Percentiles rank a stretch among this genome's conserved stretches.
Evolutionary conservation across 2,888 invertebrate genomes (phyloP).

Genomic region (Cerastis leucographa): DNA sequence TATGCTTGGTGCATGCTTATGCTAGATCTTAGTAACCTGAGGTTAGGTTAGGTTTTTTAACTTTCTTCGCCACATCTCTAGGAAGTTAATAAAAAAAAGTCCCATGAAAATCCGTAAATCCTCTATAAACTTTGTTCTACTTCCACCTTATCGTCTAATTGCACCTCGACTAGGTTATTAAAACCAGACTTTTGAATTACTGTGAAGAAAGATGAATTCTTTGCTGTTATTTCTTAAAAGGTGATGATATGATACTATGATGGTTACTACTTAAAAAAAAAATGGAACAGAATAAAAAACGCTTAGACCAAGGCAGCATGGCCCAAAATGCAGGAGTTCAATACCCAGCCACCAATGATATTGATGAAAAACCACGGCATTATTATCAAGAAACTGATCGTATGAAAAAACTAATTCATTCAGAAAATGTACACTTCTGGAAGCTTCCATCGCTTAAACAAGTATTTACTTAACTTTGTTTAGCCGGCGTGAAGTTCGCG

Average conservation of each 20-base stretch:
- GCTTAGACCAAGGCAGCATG: not conserved
- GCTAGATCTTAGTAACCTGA: conserved; percentile 2
- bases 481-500: conserved; percentile 32
- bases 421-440: conserved; percentile 7
- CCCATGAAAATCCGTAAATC: too few relatives aligned
- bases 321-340: not conserved
- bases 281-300: not conserved
- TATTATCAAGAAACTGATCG: not conserved
- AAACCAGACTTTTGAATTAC: not conserved
- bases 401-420: not conserved
- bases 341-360: not conserved
- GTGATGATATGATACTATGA: not conserved
- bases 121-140: too few relatives aligned
- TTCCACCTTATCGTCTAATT: too few relatives aligned
- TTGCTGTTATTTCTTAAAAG: not conserved
- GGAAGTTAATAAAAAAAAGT: too few relatives aligned
- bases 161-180: not conserved
- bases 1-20: conserved; percentile 19
- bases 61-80: too few relatives aligned
- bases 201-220: not conserved
- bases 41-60: too few relatives aligned
- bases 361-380: not conserved
- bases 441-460: conserved; percentile 27
- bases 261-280: not conserved
- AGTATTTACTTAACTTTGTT: conserved; percentile 44